phyloP scores from a whole-genome alignment of 1,140 invertebrate genomes.

The Drosophila ercepeae region DNA sequence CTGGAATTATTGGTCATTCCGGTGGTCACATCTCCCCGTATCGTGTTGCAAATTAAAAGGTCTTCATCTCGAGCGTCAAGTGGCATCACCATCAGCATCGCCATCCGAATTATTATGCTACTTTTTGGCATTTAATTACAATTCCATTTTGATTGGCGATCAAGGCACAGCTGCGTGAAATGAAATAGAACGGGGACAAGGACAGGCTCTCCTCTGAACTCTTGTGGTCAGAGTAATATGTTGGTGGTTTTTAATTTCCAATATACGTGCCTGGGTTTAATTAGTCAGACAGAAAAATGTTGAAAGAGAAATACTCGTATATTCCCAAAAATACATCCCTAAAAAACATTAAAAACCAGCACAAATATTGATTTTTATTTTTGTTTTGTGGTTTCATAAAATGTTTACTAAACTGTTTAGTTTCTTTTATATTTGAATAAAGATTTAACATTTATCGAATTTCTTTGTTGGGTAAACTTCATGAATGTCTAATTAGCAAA shows the following conservation, averaged over 20 bases:
- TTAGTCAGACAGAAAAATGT: slow-evolving; percentile 23
- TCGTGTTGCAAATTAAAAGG: slow-evolving; percentile 40
- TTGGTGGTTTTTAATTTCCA: slow-evolving; percentile 51
- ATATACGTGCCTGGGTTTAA: slow-evolving; percentile 58
- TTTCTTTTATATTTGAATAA: not conserved
- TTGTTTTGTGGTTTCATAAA: slow-evolving; percentile 14
- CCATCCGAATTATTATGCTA: slow-evolving; percentile 36
- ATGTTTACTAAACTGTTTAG: not conserved
- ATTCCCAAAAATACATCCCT: not conserved
- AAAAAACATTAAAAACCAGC: not conserved
- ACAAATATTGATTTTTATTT: not conserved
- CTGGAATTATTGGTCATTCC: slow-evolving; percentile 16
- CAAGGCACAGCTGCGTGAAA: slow-evolving; percentile 52
- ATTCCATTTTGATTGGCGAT: slow-evolving; percentile 47
- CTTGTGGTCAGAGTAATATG: slow-evolving; percentile 49
- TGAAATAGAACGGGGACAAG: slow-evolving; percentile 17
- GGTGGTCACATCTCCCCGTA: slow-evolving; percentile 10
- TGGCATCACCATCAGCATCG: slow-evolving; percentile 4
- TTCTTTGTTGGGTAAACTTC: not conserved
- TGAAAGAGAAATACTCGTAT: slow-evolving; percentile 3
- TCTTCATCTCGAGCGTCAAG: slow-evolving; percentile 2
- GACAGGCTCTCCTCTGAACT: slow-evolving; percentile 2
- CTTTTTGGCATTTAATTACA: slow-evolving; percentile 45
- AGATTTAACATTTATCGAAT: not conserved
- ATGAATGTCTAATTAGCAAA: not conserved